Percentiles rank a stretch among this genome's conserved stretches.
phyloP scores from a whole-genome alignment of 2,797 vertebrate species.

The Thamnophis elegans region DNA sequence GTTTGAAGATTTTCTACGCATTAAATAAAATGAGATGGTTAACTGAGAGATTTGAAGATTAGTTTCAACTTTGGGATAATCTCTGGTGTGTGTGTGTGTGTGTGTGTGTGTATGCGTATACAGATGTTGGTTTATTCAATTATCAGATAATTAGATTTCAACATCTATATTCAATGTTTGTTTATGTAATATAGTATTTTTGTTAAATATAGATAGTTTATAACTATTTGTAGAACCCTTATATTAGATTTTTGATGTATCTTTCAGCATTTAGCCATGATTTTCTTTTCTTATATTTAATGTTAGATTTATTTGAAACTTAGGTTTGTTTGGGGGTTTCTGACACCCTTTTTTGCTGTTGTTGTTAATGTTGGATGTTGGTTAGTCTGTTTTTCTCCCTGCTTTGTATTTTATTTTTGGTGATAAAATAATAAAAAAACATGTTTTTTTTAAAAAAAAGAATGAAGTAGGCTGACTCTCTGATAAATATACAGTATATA shows the following conservation, averaged over 20 bases:
- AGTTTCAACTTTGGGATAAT: background rate
- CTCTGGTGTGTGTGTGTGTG: background rate
- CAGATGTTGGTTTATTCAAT: background rate
- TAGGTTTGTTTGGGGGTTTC: background rate
- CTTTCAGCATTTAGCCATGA: background rate
- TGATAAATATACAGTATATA: background rate
- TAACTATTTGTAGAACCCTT: background rate
- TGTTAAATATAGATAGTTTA: background rate
- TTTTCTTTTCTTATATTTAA: background rate
- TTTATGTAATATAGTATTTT: background rate
- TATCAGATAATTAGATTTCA: background rate
- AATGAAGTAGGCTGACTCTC: background rate
- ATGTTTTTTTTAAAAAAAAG: background rate
- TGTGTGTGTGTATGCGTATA: too few species aligned
- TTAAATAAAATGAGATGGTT: background rate
- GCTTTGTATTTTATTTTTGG: background rate
- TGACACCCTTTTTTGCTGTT: background rate
- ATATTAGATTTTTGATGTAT: background rate
- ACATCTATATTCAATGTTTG: background rate
- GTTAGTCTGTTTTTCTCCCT: background rate
- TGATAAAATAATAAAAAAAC: background rate
- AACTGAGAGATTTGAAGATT: background rate
- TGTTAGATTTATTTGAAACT: background rate
- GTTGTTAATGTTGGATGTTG: background rate
- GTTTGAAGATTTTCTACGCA: background rate